Conservation (phyloP, 2,888 invertebrate genomes). For the Diarsia dahlii region DNA sequence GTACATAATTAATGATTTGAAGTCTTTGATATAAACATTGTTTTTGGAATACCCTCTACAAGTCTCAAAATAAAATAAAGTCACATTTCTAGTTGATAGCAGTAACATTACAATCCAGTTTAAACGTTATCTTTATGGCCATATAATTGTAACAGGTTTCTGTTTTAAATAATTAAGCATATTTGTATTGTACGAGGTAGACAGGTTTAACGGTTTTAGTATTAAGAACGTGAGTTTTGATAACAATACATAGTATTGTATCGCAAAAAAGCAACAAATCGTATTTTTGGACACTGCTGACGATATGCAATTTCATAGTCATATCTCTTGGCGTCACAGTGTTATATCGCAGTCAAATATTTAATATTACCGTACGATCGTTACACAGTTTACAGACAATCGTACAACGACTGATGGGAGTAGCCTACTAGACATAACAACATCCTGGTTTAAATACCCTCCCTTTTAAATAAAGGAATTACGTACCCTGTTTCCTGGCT, state of each 20-base stretch:
- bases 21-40: neutral
- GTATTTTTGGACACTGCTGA: neutral
- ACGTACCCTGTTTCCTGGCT: neutral
- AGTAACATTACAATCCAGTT: conserved; percentile 13
- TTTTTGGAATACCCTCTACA: neutral
- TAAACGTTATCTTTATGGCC: conserved; percentile 21
- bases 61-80: neutral
- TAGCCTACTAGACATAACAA: neutral
- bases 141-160: conserved; percentile 18
- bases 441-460: too few species aligned
- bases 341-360: too few species aligned
- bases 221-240: neutral
- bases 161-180: conserved; percentile 14
- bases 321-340: too few species aligned
- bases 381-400: neutral
- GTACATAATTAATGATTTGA: too few species aligned
- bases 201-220: neutral
- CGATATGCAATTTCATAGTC: neutral
- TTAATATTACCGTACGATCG: neutral
- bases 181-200: neutral
- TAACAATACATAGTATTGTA: neutral
- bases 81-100: neutral
- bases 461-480: too few species aligned
- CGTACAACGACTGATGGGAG: neutral
- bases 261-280: neutral